These are phyloP conservation scores for Drosophila arizonae DNA, from an alignment of 1,140 invertebrate genomes.

Conservation along the genomic window DNA sequence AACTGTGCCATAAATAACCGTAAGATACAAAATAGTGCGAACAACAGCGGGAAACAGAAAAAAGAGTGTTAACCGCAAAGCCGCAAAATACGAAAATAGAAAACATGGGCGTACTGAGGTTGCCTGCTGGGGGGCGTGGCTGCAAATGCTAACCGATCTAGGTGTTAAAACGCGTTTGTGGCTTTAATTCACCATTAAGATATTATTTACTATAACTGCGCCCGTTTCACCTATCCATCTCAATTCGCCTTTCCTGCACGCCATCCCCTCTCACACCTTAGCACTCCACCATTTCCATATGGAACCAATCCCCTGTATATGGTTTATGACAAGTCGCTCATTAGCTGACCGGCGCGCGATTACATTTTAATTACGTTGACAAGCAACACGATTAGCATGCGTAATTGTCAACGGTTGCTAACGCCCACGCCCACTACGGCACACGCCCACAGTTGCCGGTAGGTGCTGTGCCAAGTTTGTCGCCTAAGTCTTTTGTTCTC, in stretches of 20 bases:
- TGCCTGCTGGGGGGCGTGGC: slow-evolving; percentile 8
- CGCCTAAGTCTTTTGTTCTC: slow-evolving; percentile 67
- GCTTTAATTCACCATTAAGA: slow-evolving; percentile 75
- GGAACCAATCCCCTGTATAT: slow-evolving; percentile 13
- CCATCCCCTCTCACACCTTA: neutral
- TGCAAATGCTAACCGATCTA: slow-evolving; percentile 16
- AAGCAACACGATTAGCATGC: slow-evolving; percentile 75
- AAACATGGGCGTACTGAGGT: slow-evolving; percentile 1
- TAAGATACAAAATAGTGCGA: slow-evolving; percentile 10
- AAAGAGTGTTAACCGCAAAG: slow-evolving; percentile 64
- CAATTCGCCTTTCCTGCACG: no score
- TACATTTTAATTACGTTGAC: slow-evolving; percentile 79
- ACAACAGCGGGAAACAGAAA: slow-evolving; percentile 1
- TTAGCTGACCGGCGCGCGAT: slow-evolving; percentile 64
- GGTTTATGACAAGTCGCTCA: slow-evolving; percentile 65
- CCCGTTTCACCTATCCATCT: neutral
- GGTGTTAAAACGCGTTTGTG: slow-evolving; percentile 61
- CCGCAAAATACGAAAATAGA: slow-evolving; percentile 56
- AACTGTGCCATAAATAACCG: slow-evolving; percentile 64
- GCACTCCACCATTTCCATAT: neutral
- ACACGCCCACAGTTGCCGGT: slow-evolving; percentile 26
- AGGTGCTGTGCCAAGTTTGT: slow-evolving; percentile 42
- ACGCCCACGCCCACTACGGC: slow-evolving; percentile 13
- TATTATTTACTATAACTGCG: slow-evolving; percentile 68
- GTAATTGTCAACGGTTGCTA: slow-evolving; percentile 59